Evolutionary conservation across 1,140 invertebrate genomes (phyloP), one percentile per base, ranked within the genome.

Genomic region (Heliconius congener): DNA sequence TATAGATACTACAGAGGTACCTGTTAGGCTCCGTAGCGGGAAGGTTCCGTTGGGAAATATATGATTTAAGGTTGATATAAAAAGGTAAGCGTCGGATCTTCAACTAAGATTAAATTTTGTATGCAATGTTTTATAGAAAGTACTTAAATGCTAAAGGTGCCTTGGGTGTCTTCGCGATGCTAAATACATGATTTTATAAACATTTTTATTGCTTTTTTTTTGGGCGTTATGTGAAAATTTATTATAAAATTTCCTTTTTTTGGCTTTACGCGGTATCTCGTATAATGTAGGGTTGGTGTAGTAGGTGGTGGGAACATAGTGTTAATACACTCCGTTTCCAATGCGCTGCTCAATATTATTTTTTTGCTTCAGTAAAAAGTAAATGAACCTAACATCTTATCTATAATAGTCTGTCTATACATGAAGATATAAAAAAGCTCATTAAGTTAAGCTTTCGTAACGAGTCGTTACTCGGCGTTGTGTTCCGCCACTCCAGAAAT

Each of bases 41-140:
- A 46, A 46, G 42, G 80, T 78, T 74, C 86, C 85, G 77, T 66
- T 78, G 86, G 86, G 86, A 88, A 87, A 88, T 88, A 83, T 86
- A 86, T 85, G 85, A 86, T 88, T 85, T 86, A 87, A 84, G 78
- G 80, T 81, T 78, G 78, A 79, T 85, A 82, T 85, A 82, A 83
- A 84, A 84, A 84, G 83, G 80, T 81, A 81, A 84, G 30, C 23
- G 57, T 60, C 9, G 73, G 82, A 79, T 83, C 78, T 57, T 77
- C 70, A 71, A 74, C 77, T 76, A 81, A 82, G 80, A 83, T 83
- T 83, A 83, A 79, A 81, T 83, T 83, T 79, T 74, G 71, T 80
- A 76, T 77, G 79, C 79, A 71, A 73, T 73, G 50, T 79, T 66
- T 74, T 71, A 60, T 52, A 50, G 55, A 74, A 75, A 70, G 55